A percentile compares a stretch with the other conserved stretches of the same genome.
phyloP scores from a whole-genome alignment of 2,888 invertebrate species.

The Seira musarum region DNA sequence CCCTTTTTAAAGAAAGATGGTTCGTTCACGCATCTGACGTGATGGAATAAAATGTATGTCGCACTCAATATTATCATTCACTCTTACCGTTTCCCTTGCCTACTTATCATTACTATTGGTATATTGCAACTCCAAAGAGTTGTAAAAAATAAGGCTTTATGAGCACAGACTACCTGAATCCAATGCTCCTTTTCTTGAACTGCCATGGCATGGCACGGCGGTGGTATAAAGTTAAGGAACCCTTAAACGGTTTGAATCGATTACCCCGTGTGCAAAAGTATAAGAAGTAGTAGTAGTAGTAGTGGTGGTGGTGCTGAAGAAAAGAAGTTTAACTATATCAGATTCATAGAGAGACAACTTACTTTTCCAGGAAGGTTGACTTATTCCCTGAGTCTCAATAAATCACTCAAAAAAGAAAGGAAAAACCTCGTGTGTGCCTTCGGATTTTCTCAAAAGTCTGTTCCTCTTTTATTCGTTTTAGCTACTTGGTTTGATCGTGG shows the following conservation, averaged over 20 bases:
- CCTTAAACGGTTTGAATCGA: slow-evolving; percentile 56
- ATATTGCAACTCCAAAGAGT: no score
- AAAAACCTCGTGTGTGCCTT: slow-evolving; percentile 54
- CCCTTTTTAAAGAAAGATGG: slow-evolving; percentile 4
- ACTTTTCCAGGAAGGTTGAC: slow-evolving; percentile 60
- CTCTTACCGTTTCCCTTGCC: no score
- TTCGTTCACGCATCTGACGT: slow-evolving; percentile 46
- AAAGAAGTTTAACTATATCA: slow-evolving; percentile 55
- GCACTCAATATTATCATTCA: slow-evolving; percentile 15
- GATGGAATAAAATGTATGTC: slow-evolving; percentile 54
- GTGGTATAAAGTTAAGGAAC: slow-evolving; percentile 3
- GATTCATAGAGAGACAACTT: slow-evolving; percentile 61
- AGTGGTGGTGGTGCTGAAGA: no score
- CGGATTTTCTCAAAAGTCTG: slow-evolving; percentile 51
- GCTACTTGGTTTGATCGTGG: slow-evolving; percentile 19
- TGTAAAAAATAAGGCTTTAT: no score
- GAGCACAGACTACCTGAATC: no score
- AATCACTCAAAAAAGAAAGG: slow-evolving; percentile 52
- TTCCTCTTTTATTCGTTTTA: slow-evolving; percentile 31
- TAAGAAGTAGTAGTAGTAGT: no score
- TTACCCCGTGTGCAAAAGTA: slow-evolving; percentile 30
- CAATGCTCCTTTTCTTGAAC: no score
- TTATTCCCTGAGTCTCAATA: slow-evolving; percentile 61
- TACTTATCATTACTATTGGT: no score
- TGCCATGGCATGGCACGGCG: no score